A percentile compares a stretch with the other conserved stretches of the same genome.
Evolutionary conservation across 2,113 vertebrate species (phyloP).

Genomic region (Rhea americana): DNA sequence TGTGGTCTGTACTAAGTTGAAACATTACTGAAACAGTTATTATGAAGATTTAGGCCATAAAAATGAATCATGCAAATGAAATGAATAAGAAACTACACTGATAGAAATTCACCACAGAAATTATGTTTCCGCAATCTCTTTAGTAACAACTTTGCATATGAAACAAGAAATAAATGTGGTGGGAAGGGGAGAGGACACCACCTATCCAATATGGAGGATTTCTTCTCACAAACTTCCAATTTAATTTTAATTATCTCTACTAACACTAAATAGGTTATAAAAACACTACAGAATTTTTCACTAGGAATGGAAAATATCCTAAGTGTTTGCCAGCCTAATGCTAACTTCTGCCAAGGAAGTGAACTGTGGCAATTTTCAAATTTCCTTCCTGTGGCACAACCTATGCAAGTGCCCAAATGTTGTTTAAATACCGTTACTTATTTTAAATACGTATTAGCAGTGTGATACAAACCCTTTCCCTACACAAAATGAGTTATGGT

Average conservation of each 20-base stretch:
- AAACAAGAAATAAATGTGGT: background rate
- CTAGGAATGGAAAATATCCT: background rate
- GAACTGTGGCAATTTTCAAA: background rate
- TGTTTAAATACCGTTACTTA: background rate
- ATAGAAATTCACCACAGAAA: background rate
- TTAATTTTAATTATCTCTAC: background rate
- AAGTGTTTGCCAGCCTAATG: background rate
- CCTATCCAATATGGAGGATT: rapidly evolving
- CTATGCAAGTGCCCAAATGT: rapidly evolving
- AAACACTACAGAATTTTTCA: background rate
- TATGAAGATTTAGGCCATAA: background rate
- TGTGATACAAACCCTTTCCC: too few species aligned
- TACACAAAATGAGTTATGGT: background rate
- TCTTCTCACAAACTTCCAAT: background rate
- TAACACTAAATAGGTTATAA: background rate
- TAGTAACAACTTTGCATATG: background rate
- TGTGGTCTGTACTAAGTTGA: background rate
- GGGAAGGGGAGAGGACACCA: too few species aligned
- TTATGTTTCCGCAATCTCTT: background rate
- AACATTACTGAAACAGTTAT: background rate
- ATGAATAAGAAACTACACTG: background rate
- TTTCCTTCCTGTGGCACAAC: background rate
- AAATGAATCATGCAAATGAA: background rate
- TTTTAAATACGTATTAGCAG: background rate
- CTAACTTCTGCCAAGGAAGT: background rate